Evolutionary conservation across 2,113 vertebrate genomes (phyloP), one percentile per base, ranked within the genome.

Genomic region (Peromyscus polionotus): DNA sequence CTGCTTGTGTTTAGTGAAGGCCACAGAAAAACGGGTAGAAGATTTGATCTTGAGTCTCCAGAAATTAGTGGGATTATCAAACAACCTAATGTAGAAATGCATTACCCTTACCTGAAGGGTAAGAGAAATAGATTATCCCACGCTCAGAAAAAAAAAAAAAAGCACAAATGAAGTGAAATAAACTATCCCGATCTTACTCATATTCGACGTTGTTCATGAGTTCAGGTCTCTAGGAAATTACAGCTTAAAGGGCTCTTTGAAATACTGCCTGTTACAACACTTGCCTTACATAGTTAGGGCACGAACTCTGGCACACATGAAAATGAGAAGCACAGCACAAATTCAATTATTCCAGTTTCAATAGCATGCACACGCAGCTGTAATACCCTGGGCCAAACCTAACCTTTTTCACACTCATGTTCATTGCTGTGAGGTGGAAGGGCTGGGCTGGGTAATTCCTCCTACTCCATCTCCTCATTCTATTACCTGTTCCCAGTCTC

Each of bases 11-110:
- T 75, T 31, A 95, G 75, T 59, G 80, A 98, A 95, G 22, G 51
- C 89, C 96, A 70, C 4, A 91, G 59, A 91, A 91, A 93, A 95
- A 95, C 33, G 88, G 63, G 79, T 91, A 94, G 92, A 97, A 95
- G 39, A 96, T 65, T 70, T 11, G 26, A 94, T 94, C 65, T 12
- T 6, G 57, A 90, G 94, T 91, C 93, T 77, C 36, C 95, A 76
- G 86, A 96, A 97, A 91, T 67, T 94, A 97, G 45, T 77, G 13
- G 24, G 79, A 94, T 96, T 96, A 98, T 96, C 70, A 88, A 87
- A 59, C 57, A 95, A 65, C 45, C 39, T 72, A 79, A 81, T 86
- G 36, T 51, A 85, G 77, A 95, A 95, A 39, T 16, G 70, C 3
- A 42, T 42, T 42, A 42, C 42, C 42, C 42, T 42, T 42, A 39